Evolutionary conservation across 1,140 invertebrate species (phyloP).

Genomic region (Phocides pigmalion): DNA sequence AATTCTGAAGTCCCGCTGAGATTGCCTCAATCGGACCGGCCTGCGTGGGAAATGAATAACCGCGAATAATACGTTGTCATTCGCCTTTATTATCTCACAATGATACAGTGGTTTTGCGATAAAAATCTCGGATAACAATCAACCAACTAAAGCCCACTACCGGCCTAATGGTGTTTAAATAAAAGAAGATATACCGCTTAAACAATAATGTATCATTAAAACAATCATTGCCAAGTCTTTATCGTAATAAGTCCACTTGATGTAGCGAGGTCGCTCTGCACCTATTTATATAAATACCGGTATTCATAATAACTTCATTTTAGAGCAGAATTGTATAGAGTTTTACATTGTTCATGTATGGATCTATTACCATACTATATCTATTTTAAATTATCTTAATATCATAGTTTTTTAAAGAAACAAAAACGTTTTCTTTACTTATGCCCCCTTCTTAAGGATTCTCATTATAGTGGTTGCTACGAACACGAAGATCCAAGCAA

Average conservation of each 20-base stretch:
- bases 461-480: no score
- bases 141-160: constrained; percentile 45
- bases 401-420: no score
- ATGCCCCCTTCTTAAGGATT: no score
- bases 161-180: constrained; percentile 69
- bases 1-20: constrained; percentile 76
- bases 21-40: constrained; percentile 71
- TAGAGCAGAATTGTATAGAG: constrained; percentile 12
- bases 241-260: constrained; percentile 51
- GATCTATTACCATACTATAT: no score
- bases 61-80: constrained; percentile 82
- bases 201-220: constrained; percentile 64
- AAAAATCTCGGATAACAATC: constrained; percentile 79
- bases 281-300: constrained; percentile 32
- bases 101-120: constrained; percentile 81
- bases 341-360: constrained; percentile 27
- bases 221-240: constrained; percentile 72
- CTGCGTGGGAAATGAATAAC: constrained; percentile 71
- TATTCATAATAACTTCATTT: constrained; percentile 55
- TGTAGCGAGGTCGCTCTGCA: constrained; percentile 42
- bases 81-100: constrained; percentile 82
- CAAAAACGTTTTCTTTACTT: no score
- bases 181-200: constrained; percentile 70
- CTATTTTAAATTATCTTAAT: no score
- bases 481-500: no score